Conservation (phyloP, 2,888 invertebrate species). For the Drosophila kambysellisi region DNA sequence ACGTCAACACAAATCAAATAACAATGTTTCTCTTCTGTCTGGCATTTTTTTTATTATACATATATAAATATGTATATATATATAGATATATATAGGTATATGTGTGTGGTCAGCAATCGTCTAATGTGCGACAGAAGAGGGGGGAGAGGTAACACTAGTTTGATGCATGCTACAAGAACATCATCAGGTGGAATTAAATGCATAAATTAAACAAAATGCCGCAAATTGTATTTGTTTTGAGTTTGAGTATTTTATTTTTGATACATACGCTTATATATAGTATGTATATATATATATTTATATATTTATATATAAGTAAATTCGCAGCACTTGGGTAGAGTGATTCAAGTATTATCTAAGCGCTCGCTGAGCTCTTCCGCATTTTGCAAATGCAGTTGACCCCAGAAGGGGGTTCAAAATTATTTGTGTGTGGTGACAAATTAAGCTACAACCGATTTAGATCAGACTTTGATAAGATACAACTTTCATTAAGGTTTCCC, state of each 20-base stretch:
- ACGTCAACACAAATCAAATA: slow-evolving; percentile 77
- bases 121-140: slow-evolving; percentile 6
- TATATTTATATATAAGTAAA: background rate
- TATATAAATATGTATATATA: background rate
- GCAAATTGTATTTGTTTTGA: slow-evolving; percentile 20
- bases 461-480: background rate
- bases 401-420: slow-evolving; percentile 14
- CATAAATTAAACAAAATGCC: slow-evolving; percentile 36
- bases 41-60: background rate
- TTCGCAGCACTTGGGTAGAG: slow-evolving; percentile 21
- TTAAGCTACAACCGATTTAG: background rate
- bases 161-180: slow-evolving; percentile 22
- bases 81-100: too few relatives aligned
- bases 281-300: background rate
- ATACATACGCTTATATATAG: slow-evolving; percentile 1
- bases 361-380: slow-evolving; percentile 33
- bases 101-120: slow-evolving; percentile 20
- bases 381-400: slow-evolving; percentile 38
- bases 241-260: slow-evolving; percentile 5
- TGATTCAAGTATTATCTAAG: slow-evolving; percentile 36
- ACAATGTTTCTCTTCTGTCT: slow-evolving; percentile 54
- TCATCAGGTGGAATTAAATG: slow-evolving; percentile 50
- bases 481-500: background rate
- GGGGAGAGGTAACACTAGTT: background rate
- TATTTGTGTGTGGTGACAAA: slow-evolving; percentile 3